These are phyloP conservation scores for Myotis daubentonii DNA, from an alignment of 2,797 vertebrate genomes.

Conservation along the genomic window DNA sequence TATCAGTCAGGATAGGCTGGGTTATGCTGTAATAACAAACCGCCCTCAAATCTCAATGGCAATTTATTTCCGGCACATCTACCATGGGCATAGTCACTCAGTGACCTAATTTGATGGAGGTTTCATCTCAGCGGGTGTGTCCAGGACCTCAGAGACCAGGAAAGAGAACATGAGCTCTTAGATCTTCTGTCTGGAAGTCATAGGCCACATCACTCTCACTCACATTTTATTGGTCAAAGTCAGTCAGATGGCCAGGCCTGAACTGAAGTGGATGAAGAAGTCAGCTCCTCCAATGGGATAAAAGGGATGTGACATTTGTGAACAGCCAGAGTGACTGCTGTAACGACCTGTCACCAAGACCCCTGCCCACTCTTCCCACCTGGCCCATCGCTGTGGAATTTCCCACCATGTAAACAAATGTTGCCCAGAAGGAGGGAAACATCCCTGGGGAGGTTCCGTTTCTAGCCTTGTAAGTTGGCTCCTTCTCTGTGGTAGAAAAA, in stretches of 20 bases:
- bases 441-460: background rate
- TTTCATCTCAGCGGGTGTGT: background rate
- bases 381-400: background rate
- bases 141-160: background rate
- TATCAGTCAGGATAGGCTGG: background rate
- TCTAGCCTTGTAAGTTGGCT: background rate
- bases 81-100: background rate
- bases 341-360: background rate
- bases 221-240: background rate
- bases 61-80: background rate
- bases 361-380: background rate
- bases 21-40: background rate
- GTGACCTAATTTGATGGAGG: background rate
- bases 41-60: background rate
- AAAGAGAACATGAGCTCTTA: background rate
- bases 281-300: background rate
- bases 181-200: background rate
- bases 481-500: background rate
- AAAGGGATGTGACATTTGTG: background rate
- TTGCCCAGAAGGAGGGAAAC: background rate
- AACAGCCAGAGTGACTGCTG: background rate
- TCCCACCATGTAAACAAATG: too few species aligned
- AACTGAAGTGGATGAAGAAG: background rate
- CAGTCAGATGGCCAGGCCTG: background rate
- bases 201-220: background rate